These are phyloP conservation scores for Brachypalpus laphriformis DNA, from an alignment of 2,888 invertebrate species.

Conservation along the genomic window DNA sequence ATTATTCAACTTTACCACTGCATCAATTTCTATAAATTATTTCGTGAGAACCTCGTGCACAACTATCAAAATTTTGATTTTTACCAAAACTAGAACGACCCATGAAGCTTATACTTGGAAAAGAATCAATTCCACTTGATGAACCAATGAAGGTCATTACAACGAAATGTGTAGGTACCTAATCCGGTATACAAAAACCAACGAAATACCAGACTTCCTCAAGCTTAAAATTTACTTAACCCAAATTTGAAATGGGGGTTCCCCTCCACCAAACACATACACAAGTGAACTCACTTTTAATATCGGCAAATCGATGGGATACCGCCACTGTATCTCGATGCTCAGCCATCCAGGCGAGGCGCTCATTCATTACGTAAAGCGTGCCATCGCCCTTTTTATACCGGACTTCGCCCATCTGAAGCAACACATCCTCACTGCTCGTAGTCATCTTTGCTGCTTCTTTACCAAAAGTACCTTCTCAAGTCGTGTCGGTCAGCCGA, in stretches of 20 bases:
- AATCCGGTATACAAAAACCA: background rate
- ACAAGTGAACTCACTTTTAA: slow-evolving; percentile 89
- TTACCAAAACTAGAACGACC: too few relatives aligned
- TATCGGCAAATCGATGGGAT: slow-evolving; percentile 96
- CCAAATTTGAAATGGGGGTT: background rate
- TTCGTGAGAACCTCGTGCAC: too few relatives aligned
- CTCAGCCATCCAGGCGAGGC: slow-evolving; percentile 98
- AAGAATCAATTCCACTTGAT: background rate
- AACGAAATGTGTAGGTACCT: background rate
- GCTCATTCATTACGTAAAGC: slow-evolving; percentile 95
- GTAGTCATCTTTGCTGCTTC: slow-evolving; percentile 86
- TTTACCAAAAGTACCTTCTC: slow-evolving; percentile 1
- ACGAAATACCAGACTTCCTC: background rate
- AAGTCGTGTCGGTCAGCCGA: background rate
- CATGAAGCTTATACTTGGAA: too few relatives aligned
- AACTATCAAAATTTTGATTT: too few relatives aligned
- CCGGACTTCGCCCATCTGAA: slow-evolving; percentile 95
- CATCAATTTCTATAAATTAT: too few relatives aligned
- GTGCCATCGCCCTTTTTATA: slow-evolving; percentile 98
- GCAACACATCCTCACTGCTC: slow-evolving; percentile 96
- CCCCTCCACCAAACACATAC: background rate
- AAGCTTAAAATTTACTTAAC: background rate
- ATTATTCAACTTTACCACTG: too few relatives aligned
- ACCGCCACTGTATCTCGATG: slow-evolving; percentile 95
- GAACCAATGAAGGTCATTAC: background rate